A percentile compares a stretch with the other conserved stretches of the same genome.
phyloP scores from a whole-genome alignment of 2,888 invertebrate genomes.

The Diadegma fenestrale region DNA sequence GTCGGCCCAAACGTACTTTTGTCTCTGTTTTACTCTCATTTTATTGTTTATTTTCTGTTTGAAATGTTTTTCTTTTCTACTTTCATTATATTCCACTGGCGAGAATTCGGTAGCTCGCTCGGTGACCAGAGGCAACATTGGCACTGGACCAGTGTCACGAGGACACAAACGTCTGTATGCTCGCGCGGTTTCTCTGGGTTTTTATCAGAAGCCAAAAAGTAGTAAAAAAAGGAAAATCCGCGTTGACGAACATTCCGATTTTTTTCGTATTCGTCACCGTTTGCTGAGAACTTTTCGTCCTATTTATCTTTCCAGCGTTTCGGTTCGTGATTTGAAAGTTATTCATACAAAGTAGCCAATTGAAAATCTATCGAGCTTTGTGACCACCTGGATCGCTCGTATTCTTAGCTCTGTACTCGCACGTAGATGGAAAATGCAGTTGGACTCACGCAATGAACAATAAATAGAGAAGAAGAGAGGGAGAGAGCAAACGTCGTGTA shows the following conservation, averaged over 20 bases:
- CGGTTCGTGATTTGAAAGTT: no score
- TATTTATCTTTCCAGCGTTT: no score
- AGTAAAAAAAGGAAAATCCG: constrained; percentile 52
- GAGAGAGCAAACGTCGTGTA: constrained; percentile 67
- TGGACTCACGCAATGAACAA: neutral
- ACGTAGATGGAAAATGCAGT: constrained; percentile 61
- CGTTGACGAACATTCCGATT: constrained; percentile 48
- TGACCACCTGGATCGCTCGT: neutral
- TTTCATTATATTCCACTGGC: constrained; percentile 59
- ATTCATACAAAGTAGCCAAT: neutral
- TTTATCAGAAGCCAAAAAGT: neutral
- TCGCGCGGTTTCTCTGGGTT: neutral
- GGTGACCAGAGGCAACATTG: constrained; percentile 50
- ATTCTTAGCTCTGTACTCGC: neutral
- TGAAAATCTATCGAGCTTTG: neutral
- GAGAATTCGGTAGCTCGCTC: constrained; percentile 48
- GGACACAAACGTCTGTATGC: constrained; percentile 1
- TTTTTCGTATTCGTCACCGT: constrained; percentile 16
- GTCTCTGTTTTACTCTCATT: constrained; percentile 40
- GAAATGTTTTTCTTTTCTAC: constrained; percentile 29
- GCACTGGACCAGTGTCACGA: constrained; percentile 57
- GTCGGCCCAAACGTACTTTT: constrained; percentile 51
- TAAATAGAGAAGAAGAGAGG: constrained; percentile 20
- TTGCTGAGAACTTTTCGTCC: no score
- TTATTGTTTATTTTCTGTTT: constrained; percentile 35